Evolutionary conservation across 1,140 invertebrate genomes (phyloP).

Genomic region (Neelides sp.): DNA sequence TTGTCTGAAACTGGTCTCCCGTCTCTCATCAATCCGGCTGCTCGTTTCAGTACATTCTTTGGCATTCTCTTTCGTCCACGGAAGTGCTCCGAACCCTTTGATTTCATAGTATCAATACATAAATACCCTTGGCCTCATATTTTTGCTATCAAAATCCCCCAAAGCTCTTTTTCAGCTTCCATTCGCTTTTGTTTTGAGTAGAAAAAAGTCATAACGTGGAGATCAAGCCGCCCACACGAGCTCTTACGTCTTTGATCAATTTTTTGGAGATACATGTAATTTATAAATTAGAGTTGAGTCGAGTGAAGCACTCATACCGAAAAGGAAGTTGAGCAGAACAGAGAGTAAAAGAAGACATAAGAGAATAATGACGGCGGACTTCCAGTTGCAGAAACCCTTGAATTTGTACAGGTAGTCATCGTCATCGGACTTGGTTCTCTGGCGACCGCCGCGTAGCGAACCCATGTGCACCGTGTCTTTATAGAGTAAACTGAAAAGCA

Average conservation of each 20-base stretch:
- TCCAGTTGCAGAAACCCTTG: conserved; percentile 27
- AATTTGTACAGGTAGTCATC: conserved; percentile 30
- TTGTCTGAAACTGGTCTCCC: conserved; percentile 9
- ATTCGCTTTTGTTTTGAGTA: too few species aligned
- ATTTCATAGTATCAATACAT: not conserved
- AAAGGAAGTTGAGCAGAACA: conserved; percentile 26
- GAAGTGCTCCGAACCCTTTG: conserved; percentile 15
- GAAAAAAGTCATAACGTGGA: too few species aligned
- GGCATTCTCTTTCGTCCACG: conserved; percentile 20
- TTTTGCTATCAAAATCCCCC: too few species aligned
- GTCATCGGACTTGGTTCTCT: conserved; percentile 23
- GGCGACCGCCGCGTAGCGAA: conserved; percentile 15
- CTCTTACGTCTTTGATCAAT: too few species aligned
- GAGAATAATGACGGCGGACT: conserved; percentile 18
- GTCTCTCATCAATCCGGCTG: not conserved
- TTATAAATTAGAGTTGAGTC: conserved; percentile 3
- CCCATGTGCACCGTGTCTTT: conserved; percentile 23
- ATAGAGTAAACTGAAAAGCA: conserved; percentile 20
- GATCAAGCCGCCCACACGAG: too few species aligned
- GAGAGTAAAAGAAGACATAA: conserved; percentile 21
- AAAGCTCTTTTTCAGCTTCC: too few species aligned
- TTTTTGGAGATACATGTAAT: too few species aligned
- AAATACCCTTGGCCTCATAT: too few species aligned
- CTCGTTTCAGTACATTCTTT: conserved; percentile 14
- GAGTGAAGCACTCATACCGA: conserved; percentile 22